phyloP scores from a whole-genome alignment of 2,797 vertebrate genomes.

The Melanotaenia boesemani region DNA sequence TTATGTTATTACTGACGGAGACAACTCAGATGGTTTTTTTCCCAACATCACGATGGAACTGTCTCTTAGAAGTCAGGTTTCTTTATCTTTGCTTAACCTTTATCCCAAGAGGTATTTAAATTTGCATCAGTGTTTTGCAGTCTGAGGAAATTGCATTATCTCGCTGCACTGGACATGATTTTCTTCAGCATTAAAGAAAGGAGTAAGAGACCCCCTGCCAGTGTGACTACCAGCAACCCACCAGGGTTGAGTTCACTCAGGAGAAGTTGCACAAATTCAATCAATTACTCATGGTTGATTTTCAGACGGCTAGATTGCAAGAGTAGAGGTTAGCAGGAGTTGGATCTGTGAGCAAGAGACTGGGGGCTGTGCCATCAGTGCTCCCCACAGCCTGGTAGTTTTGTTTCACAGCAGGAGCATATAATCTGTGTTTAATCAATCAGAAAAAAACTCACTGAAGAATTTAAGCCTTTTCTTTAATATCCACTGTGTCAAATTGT shows the following conservation, averaged over 20 bases:
- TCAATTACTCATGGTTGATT: constrained; percentile 31
- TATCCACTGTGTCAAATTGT: constrained; percentile 13
- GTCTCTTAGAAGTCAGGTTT: background rate
- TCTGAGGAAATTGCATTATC: constrained; percentile 33
- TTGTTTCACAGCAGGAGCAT: constrained; percentile 33
- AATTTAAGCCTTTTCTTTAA: constrained; percentile 7
- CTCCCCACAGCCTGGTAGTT: constrained; percentile 15
- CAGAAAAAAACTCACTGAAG: constrained; percentile 27
- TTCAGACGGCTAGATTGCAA: background rate
- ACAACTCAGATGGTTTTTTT: background rate
- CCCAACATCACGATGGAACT: background rate
- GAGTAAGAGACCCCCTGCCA: constrained; percentile 1
- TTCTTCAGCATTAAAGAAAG: constrained; percentile 23
- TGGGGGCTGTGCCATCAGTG: constrained; percentile 22
- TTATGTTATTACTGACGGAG: background rate
- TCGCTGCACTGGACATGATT: constrained; percentile 19
- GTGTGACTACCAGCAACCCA: constrained; percentile 18
- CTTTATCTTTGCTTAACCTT: constrained; percentile 16
- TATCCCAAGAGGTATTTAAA: constrained; percentile 8
- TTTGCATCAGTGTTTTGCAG: constrained; percentile 39
- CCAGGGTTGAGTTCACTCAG: constrained; percentile 22
- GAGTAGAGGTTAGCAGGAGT: constrained; percentile 1
- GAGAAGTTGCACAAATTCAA: constrained; percentile 9
- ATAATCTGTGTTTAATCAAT: constrained; percentile 35
- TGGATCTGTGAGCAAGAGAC: constrained; percentile 31